Percentiles rank a stretch among this genome's conserved stretches.
Evolutionary conservation across 2,888 invertebrate species (phyloP).

Genomic region (Temnothorax ravouxi): DNA sequence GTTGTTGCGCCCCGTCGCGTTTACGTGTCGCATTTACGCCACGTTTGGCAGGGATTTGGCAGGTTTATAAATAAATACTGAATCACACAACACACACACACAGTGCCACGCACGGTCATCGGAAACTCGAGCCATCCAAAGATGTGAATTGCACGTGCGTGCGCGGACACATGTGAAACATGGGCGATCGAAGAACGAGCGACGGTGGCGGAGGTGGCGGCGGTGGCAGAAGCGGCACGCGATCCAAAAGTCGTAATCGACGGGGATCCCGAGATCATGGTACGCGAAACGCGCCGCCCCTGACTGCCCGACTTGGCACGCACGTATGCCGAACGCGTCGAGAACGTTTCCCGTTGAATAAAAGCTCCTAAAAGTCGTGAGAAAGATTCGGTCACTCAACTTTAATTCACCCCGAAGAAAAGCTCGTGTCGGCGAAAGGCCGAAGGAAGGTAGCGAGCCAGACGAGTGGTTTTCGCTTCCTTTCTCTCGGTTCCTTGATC

Average conservation of each 20-base stretch:
- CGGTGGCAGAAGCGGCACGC: slow-evolving; percentile 79
- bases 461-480: background rate
- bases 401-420: background rate
- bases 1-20: slow-evolving; percentile 52
- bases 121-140: slow-evolving; percentile 77
- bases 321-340: background rate
- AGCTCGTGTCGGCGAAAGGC: background rate
- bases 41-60: slow-evolving; percentile 81
- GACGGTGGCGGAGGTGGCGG: slow-evolving; percentile 61
- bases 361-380: background rate
- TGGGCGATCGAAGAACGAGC: slow-evolving; percentile 81
- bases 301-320: background rate
- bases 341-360: background rate
- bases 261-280: slow-evolving; percentile 83
- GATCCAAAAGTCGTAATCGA: slow-evolving; percentile 83
- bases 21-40: slow-evolving; percentile 63
- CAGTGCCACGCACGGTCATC: background rate
- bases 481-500: background rate
- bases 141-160: slow-evolving; percentile 40
- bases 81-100: too few relatives aligned
- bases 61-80: slow-evolving; percentile 84
- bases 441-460: background rate
- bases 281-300: slow-evolving; percentile 60
- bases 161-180: slow-evolving; percentile 63
- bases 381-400: background rate